Evolutionary conservation across 2,113 vertebrate species (phyloP).

Genomic region (Bombycilla garrulus): DNA sequence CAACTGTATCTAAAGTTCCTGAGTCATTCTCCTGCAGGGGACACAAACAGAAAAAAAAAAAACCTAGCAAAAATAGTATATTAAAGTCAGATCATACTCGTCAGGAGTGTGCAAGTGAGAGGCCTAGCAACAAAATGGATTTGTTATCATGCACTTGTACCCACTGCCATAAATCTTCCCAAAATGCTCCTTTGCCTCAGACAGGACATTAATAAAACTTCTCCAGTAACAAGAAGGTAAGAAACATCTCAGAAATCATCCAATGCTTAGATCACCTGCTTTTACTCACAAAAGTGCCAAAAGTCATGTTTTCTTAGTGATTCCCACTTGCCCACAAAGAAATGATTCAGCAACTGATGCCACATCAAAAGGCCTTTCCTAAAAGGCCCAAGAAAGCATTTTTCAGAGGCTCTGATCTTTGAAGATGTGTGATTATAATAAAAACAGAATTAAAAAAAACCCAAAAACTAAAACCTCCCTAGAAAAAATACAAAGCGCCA

Average conservation of each 20-base stretch:
- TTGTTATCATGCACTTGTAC: background rate
- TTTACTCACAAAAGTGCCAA: background rate
- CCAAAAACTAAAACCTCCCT: background rate
- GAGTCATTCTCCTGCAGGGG: slow-evolving; percentile 85
- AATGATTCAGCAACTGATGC: background rate
- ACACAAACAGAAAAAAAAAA: background rate
- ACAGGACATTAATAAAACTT: background rate
- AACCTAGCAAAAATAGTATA: background rate
- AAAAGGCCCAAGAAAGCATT: background rate
- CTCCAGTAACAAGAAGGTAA: background rate
- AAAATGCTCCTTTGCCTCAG: background rate
- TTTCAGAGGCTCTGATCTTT: background rate
- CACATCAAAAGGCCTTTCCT: background rate
- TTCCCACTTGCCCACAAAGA: background rate
- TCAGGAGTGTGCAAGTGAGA: background rate
- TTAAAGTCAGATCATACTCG: background rate
- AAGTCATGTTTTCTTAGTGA: background rate
- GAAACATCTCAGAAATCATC: background rate
- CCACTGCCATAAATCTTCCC: background rate
- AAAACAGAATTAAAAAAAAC: background rate
- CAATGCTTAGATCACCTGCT: background rate
- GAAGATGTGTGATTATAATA: background rate
- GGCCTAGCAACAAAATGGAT: background rate
- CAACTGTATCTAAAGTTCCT: slow-evolving; percentile 92
- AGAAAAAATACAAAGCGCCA: background rate